Evolutionary conservation across 2,888 invertebrate genomes (phyloP), one percentile per base, ranked within the genome.

Genomic region (Microctonus aethiopoides): DNA sequence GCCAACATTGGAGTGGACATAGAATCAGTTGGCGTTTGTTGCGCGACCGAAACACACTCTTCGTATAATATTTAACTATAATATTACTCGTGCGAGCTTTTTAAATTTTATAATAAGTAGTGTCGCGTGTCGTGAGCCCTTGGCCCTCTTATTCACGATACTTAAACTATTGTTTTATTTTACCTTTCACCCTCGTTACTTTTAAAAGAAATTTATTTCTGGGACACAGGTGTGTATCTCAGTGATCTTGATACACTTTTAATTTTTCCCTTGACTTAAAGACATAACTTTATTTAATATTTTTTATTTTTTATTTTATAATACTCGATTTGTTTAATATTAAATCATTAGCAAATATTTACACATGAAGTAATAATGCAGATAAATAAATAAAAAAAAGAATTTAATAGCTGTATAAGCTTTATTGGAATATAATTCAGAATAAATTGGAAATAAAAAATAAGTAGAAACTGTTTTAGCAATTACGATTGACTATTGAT

Each of bases 201-300:
- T 16, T 16, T 7, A 6, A 46, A 46, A 46, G n/a, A 65, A 16
- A 39, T n/a, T 39, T 13, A n/a, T 56, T 65, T 39, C 11, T 54
- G 26, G 11, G 39, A 65, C 54, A 56, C 1, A 46, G 7, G 16
- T 46, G 4, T 9, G 1, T 16, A 20, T n/a, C 56, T 0, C 16
- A n/a, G 54, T 34, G 65, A 65, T 65, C 56, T 65, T 65, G 65
- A 41, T 65, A 56, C 56, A 56, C 56, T 51, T 61, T 46, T 7
- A 7, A 39, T 61, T 63, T 63, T 56, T 34, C 52, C 54, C 51
- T 41, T 41, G 63, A 52, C 51, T n/a, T n/a, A n/a, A n/a, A 52
- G 26, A 46, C 32, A 26, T 51, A 16, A 26, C 26, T 32, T 16
- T 32, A 29, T 46, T 62, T 62, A 9, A 41, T 59, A 59, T 22